Percentiles rank a stretch among this genome's conserved stretches.
phyloP scores from a whole-genome alignment of 2,888 invertebrate species.

The Epinotia demarniana region DNA sequence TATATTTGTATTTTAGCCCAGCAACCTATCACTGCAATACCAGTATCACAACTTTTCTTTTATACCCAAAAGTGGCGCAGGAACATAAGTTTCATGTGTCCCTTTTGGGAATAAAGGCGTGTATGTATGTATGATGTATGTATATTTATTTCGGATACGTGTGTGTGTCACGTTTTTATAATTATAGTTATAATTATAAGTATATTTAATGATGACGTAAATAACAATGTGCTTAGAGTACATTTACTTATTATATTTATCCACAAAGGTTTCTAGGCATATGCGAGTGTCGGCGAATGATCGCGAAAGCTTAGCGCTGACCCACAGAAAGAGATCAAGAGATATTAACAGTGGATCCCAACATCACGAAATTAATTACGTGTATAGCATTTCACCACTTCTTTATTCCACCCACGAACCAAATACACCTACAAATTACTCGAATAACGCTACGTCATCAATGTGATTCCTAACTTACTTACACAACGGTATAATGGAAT shows the following conservation, averaged over 20 bases:
- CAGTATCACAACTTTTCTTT: too few species aligned
- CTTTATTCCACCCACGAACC: constrained; percentile 39
- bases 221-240: neutral
- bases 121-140: too few species aligned
- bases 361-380: constrained; percentile 64
- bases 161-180: too few species aligned
- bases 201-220: neutral
- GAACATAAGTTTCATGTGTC: too few species aligned
- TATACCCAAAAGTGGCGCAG: too few species aligned
- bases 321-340: constrained; percentile 34
- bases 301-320: constrained; percentile 21
- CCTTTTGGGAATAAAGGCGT: too few species aligned
- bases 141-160: too few species aligned
- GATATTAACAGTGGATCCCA: constrained; percentile 57
- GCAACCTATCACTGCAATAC: too few species aligned
- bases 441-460: constrained; percentile 9
- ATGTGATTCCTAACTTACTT: constrained; percentile 25
- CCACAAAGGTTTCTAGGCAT: constrained; percentile 2
- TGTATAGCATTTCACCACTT: constrained; percentile 55
- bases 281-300: constrained; percentile 21
- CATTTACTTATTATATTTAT: neutral
- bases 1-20: too few species aligned
- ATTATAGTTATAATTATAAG: too few species aligned
- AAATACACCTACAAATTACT: constrained; percentile 27
- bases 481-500: constrained; percentile 5